A percentile compares a stretch with the other conserved stretches of the same genome.
Conservation (phyloP, 2,888 invertebrate species). For the Cantharis flavilabris region DNA sequence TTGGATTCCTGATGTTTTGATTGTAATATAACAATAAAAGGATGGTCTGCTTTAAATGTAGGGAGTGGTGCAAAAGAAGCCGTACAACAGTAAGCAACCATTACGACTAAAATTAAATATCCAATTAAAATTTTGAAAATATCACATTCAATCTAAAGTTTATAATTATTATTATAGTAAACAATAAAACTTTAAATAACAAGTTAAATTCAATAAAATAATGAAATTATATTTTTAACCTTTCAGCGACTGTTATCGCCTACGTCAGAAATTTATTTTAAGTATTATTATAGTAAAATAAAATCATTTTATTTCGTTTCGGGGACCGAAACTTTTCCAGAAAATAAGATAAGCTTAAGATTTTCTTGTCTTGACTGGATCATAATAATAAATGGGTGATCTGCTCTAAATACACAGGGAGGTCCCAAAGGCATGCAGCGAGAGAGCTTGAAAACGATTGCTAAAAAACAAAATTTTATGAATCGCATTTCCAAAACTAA, state of each 20-base stretch:
- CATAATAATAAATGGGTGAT: too few relatives aligned
- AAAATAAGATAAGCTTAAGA: slow-evolving; percentile 4
- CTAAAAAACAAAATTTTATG: too few relatives aligned
- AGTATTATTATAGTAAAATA: background rate
- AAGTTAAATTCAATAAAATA: too few relatives aligned
- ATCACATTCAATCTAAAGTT: background rate
- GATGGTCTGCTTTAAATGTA: slow-evolving; percentile 14
- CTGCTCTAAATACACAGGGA: background rate
- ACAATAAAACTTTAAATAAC: too few relatives aligned
- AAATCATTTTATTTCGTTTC: background rate
- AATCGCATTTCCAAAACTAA: too few relatives aligned
- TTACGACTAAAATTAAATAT: background rate
- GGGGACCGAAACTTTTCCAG: background rate
- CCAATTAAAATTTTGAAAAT: background rate
- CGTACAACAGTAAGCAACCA: background rate
- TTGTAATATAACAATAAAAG: slow-evolving; percentile 12
- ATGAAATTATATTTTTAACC: too few relatives aligned
- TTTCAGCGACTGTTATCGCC: too few relatives aligned
- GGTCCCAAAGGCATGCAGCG: too few relatives aligned
- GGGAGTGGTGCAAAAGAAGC: background rate
- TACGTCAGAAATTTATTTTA: too few relatives aligned
- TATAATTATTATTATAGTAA: too few relatives aligned
- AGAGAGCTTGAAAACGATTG: too few relatives aligned
- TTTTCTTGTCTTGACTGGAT: background rate
- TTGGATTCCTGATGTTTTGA: background rate